Evolutionary conservation across 2,113 vertebrate genomes (phyloP), one percentile per base, ranked within the genome.

Genomic region (Neodontobutis hainanensis): DNA sequence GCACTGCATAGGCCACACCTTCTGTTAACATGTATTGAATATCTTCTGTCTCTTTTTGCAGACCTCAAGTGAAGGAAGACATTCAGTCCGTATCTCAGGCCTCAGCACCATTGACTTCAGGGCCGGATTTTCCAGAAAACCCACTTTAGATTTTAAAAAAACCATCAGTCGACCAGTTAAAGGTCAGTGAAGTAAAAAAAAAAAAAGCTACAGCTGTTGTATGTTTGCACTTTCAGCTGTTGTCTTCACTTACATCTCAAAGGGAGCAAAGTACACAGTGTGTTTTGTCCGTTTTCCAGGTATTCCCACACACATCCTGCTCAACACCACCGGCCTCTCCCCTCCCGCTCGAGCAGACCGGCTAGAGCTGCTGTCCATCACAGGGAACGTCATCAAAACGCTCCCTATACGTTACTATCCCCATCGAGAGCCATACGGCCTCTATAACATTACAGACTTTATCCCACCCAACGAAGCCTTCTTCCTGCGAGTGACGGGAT

Each of bases 381-480:
- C 89, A 0, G 97, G 97, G 3, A 68, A 70, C 0, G 90, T 94
- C 19, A 91, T 98, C 5, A 95, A 98, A 88, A 96, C 94, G 0
- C 81, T 99, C 72, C 96, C 97, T 14, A 92, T 99, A 59, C 95
- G 93, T 76, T 95, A 94, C 75, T 96, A 94, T 68, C 94, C 96
- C 5, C 92, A 95, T 0, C 94, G 94, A 19, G 88, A 91, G 61
- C 97, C 94, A 0, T 95, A 94, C 19, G 92, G 94, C 79, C 87
- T 99, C 5, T 98, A 96, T 96, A 99, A 99, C 90, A 91, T 99
- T 88, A 96, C 97, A 27, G 96, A 97, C 48, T 98, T 99, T 68
- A 80, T 96, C 56, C 95, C 97, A 11, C 97, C 97, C 59, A 86
- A 91, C 6, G 95, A 98, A 90, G 94, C 94, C 59, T 99, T 99